Evolutionary conservation across 2,888 invertebrate genomes (phyloP).

Genomic region (Orgyia antiqua): DNA sequence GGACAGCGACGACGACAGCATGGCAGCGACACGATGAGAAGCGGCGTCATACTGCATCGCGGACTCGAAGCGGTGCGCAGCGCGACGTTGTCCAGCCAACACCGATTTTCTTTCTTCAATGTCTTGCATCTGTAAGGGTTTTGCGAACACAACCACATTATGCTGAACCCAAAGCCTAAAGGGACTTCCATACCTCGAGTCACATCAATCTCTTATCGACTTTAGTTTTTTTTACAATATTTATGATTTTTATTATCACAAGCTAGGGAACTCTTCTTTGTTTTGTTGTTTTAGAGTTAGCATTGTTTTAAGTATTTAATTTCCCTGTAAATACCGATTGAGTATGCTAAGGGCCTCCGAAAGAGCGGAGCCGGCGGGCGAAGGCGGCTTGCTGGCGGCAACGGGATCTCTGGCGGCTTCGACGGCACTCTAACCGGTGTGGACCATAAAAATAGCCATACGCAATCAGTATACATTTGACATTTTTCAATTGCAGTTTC

Average conservation of each 20-base stretch:
- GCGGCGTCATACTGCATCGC: slow-evolving; percentile 23
- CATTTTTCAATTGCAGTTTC: slow-evolving; percentile 72
- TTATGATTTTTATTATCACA: slow-evolving; percentile 27
- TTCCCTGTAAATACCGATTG: slow-evolving; percentile 78
- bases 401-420: slow-evolving; percentile 52
- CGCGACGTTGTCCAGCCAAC: slow-evolving; percentile 15
- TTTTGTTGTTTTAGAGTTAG: slow-evolving; percentile 56
- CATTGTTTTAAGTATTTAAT: slow-evolving; percentile 70
- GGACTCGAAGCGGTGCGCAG: slow-evolving; percentile 30
- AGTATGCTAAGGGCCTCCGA: slow-evolving; percentile 73
- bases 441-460: slow-evolving; percentile 78
- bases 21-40: slow-evolving; percentile 22
- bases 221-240: slow-evolving; percentile 33
- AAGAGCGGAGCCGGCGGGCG: slow-evolving; percentile 62
- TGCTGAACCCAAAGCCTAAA: slow-evolving; percentile 71
- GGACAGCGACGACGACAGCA: slow-evolving; percentile 20
- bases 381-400: slow-evolving; percentile 55
- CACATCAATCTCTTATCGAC: slow-evolving; percentile 61
- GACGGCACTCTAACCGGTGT: slow-evolving; percentile 73
- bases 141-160: slow-evolving; percentile 78
- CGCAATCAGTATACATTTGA: slow-evolving; percentile 76
- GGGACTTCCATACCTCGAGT: slow-evolving; percentile 69
- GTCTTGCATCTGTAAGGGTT: slow-evolving; percentile 74
- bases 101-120: slow-evolving; percentile 52
- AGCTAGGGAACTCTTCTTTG: slow-evolving; percentile 48